Conservation (phyloP, 2,113 vertebrate species). For the Onychostoma macrolepis region DNA sequence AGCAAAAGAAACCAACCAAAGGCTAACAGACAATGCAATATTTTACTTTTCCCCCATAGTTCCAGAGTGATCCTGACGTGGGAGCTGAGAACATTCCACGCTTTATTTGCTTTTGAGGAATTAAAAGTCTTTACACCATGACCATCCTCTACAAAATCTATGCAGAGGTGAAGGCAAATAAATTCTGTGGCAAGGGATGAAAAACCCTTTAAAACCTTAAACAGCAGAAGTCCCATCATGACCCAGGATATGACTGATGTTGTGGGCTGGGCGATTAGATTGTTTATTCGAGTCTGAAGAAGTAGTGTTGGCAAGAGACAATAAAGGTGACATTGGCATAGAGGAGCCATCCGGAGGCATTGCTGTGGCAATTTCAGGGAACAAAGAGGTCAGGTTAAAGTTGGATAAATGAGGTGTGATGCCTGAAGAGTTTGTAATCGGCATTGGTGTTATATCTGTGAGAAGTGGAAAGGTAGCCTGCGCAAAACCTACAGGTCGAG, state of each 20-base stretch:
- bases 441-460: conserved; percentile 94
- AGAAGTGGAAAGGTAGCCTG: conserved; percentile 95
- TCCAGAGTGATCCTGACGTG: not conserved
- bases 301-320: conserved; percentile 93
- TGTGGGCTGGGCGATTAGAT: conserved; percentile 95
- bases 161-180: not conserved
- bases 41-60: not conserved
- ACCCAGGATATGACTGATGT: conserved; percentile 99
- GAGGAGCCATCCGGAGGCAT: conserved; percentile 92
- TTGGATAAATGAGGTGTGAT: conserved; percentile 91
- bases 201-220: conserved; percentile 61
- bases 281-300: conserved; percentile 93
- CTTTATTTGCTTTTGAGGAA: not conserved
- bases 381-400: conserved; percentile 96
- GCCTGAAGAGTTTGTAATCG: conserved; percentile 88
- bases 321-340: conserved; percentile 92
- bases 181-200: not conserved
- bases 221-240: conserved; percentile 97
- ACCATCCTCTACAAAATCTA: not conserved
- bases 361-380: conserved; percentile 95
- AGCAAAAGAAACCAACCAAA: not conserved
- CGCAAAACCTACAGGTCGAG: conserved; percentile 93
- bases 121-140: not conserved
- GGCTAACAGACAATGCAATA: not conserved
- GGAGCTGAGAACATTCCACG: not conserved